Base-by-base conservation (phyloP, 35 echinoderm and acorn worm genomes). In the Strongylocentrotus purpuratus region DNA sequence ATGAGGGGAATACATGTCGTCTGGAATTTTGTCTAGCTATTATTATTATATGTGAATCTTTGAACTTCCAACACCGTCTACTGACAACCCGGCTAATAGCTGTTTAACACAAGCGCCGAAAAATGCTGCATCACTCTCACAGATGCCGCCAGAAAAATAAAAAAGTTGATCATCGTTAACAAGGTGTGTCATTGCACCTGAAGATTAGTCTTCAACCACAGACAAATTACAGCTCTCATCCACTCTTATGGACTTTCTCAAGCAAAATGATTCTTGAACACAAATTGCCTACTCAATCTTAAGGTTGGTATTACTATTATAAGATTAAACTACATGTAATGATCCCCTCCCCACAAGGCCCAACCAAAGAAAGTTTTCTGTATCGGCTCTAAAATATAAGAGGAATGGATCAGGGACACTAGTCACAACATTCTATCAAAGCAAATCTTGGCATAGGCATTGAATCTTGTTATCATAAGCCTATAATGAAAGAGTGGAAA, bases 141-240 rank as follows among this genome's bases (percentile, higher is more conserved):
- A n/a, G 65, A 78, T 28, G 65, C 50, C 65, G 65, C 65, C 65
- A 78, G 20, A n/a, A 78, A 78, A 28, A 78, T 28, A 28, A 78
- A 18, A 78, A n/a, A 78, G 20, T 28, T 78, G 65, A 78, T 78
- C 7, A n/a, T 78, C 65, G 20, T 78, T 78, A 78, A 78, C 28
- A 78, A 78, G 65, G 65, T 78, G 65, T 78, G 65, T 78, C 65
- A 78, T 7, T 78, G 65, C 65, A 78, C 65, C 65, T 78, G 65
- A 78, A 78, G 65, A 78, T 78, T 78, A 78, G 65, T 78, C 65
- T 78, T 78, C 25, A 78, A 2, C 65, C 65, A 78, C 65, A n/a
- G 65, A 78, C 65, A 78, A 78, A 28, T 14, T 17, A 59, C 52
- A 59, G 17, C 11, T 59, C 50, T 14, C 50, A 10, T 4, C 50